Evolutionary conservation across 2,797 vertebrate genomes (phyloP), one percentile per base, ranked within the genome.

Genomic region (Poecile montanus): DNA sequence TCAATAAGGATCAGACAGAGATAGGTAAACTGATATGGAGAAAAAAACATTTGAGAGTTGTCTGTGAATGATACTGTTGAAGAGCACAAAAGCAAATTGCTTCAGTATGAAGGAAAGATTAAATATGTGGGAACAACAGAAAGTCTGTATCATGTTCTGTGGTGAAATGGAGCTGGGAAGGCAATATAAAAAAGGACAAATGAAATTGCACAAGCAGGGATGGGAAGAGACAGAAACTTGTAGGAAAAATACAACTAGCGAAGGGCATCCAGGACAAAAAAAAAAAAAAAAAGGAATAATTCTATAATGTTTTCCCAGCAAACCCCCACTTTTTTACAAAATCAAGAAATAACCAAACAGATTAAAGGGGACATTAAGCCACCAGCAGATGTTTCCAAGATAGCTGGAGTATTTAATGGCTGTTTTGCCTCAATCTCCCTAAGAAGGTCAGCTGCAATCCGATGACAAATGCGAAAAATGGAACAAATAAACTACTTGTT

Each of bases 401-500:
- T 65, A 77, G 29, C 65, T 71, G 40, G 27, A 62, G 60, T 93
- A 74, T 88, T 88, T 89, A 85, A 57, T 85, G 44, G 68, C 68
- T 83, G 20, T 36, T 95, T 85, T 93, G 61, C 40, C 57, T 95
- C 65, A 57, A 1, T 88, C 85, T 80, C 26, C 15, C 57, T 58
- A 54, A 89, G 78, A 85, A 88, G 88, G 72, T 88, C 67, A 87
- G 13, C 75, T 82, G 44, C 71, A 77, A 25, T 94, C 79, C 27
- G 18, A 73, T 85, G 68, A 63, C 29, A 91, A 74, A 76, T 74
- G n/a, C 7, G 17, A 32, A 51, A 91, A 82, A n/a, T 62, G 57
- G 38, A 83, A 72, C 36, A 85, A 76, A 73, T 87, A 78, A 89
- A 79, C 74, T 79, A 8, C 85, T 90, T 90, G 77, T 94, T 93